Evolutionary conservation across 2,888 invertebrate genomes (phyloP).

Genomic region (Auanema freiburgensis): DNA sequence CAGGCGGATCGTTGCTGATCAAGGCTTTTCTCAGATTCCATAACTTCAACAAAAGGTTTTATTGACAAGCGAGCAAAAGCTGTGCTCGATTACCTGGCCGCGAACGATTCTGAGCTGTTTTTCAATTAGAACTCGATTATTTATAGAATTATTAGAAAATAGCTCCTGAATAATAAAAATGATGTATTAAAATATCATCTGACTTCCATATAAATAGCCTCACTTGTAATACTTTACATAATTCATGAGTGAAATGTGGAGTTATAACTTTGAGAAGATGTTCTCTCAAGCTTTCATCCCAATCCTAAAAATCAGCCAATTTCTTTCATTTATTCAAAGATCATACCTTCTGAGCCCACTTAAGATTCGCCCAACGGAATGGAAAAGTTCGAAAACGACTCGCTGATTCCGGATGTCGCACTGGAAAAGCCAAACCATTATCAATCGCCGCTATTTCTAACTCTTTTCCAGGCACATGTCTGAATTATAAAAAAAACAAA

Average conservation of each 20-base stretch:
- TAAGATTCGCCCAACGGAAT: constrained; percentile 54
- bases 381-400: constrained; percentile 53
- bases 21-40: constrained; percentile 52
- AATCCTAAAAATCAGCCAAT: not conserved
- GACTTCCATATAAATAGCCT: not conserved
- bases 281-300: constrained; percentile 32
- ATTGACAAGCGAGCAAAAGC: not conserved
- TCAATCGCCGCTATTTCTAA: constrained; percentile 93
- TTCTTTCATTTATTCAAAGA: constrained; percentile 1
- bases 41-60: constrained; percentile 19
- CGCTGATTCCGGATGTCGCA: constrained; percentile 87
- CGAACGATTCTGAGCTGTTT: constrained; percentile 54
- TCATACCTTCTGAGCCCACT: constrained; percentile 46
- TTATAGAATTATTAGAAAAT: constrained; percentile 10
- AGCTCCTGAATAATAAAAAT: not conserved
- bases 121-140: constrained; percentile 42
- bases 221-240: constrained; percentile 47
- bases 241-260: constrained; percentile 46
- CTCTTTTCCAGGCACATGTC: constrained; percentile 53
- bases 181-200: not conserved
- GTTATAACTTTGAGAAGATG: constrained; percentile 45
- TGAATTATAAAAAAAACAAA: constrained; percentile 17
- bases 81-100: constrained; percentile 39
- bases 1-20: constrained; percentile 38
- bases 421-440: constrained; percentile 97